These are phyloP conservation scores for Dexiosoma caninum DNA, from an alignment of 2,888 invertebrate genomes.

Conservation along the genomic window DNA sequence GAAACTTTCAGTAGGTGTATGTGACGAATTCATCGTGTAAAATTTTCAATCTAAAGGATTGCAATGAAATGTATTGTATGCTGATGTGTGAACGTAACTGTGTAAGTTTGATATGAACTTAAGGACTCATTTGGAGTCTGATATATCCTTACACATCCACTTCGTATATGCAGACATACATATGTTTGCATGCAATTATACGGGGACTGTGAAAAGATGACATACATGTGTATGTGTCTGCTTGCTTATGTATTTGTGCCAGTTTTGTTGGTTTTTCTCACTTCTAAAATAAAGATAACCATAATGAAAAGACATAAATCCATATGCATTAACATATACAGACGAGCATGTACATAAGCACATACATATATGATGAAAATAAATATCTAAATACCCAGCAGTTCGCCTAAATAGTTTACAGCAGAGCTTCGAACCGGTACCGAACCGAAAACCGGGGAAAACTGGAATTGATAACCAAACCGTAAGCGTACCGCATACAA, in stretches of 20 bases:
- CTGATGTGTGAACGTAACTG: neutral
- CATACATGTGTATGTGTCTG: neutral
- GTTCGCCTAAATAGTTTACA: neutral
- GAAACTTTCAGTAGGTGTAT: conserved; percentile 19
- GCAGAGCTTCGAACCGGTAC: no score
- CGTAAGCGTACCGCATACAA: no score
- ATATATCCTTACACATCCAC: no score
- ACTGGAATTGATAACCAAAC: no score
- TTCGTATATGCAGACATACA: neutral
- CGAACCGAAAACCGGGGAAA: no score
- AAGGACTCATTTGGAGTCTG: conserved; percentile 11
- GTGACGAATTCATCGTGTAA: neutral
- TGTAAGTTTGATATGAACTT: conserved; percentile 29
- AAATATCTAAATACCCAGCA: neutral
- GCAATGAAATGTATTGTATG: neutral
- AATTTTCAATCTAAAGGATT: conserved; percentile 1
- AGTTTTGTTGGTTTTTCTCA: conserved; percentile 62
- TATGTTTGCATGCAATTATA: neutral
- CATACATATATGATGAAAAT: neutral
- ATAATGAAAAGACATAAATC: conserved; percentile 30
- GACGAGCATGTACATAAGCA: neutral
- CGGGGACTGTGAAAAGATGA: neutral
- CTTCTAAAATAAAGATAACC: conserved; percentile 50
- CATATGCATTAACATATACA: neutral
- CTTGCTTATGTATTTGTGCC: conserved; percentile 35